A percentile compares a stretch with the other conserved stretches of the same genome.
Conservation (phyloP, 2,113 vertebrate species). For the Callopanchax toddi region DNA sequence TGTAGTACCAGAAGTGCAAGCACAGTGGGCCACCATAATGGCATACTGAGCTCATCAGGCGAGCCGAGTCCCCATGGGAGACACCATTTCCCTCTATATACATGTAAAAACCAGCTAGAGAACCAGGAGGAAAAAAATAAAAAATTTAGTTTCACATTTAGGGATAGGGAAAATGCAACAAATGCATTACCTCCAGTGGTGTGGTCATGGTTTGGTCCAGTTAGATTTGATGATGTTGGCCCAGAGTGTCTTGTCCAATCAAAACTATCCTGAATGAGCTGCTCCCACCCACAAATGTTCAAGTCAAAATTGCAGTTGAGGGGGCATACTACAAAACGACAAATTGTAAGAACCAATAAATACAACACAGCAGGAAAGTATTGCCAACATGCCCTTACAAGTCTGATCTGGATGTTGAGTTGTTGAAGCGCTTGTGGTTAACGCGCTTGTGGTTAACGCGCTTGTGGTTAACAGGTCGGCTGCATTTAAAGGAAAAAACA, state of each 20-base stretch:
- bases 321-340: slow-evolving; percentile 60
- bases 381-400: slow-evolving; percentile 49
- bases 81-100: slow-evolving; percentile 74
- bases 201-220: slow-evolving; percentile 82
- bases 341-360: slow-evolving; percentile 8
- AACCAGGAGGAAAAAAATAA: background rate
- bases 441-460: slow-evolving; percentile 18
- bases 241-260: slow-evolving; percentile 84
- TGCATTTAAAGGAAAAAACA: slow-evolving; percentile 41
- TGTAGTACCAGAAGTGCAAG: slow-evolving; percentile 86
- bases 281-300: slow-evolving; percentile 78
- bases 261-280: slow-evolving; percentile 76
- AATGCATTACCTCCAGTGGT: slow-evolving; percentile 84
- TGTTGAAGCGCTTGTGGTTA: slow-evolving; percentile 30
- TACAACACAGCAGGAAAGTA: background rate
- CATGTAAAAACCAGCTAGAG: slow-evolving; percentile 82
- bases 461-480: slow-evolving; percentile 26
- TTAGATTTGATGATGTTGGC: slow-evolving; percentile 74
- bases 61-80: slow-evolving; percentile 68
- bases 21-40: slow-evolving; percentile 71
- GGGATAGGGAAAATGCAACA: too few relatives aligned
- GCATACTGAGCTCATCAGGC: slow-evolving; percentile 75
- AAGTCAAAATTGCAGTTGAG: slow-evolving; percentile 79
- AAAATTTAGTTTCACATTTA: too few relatives aligned
- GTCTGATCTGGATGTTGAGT: slow-evolving; percentile 45